These are phyloP conservation scores for Leptatherina wallacei DNA, from an alignment of 2,797 vertebrate species.

Conservation along the genomic window DNA sequence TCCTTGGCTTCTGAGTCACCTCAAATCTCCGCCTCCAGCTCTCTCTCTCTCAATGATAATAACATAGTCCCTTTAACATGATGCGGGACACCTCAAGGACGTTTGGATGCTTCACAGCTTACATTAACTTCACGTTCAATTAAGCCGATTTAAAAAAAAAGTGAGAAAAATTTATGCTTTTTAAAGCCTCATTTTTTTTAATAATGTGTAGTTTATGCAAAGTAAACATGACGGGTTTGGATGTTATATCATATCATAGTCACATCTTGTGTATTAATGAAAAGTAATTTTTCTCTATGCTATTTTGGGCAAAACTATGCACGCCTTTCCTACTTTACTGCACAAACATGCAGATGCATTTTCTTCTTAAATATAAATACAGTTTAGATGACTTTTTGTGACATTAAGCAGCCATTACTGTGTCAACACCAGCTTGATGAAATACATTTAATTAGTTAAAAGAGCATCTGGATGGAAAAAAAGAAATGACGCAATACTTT, in stretches of 20 bases:
- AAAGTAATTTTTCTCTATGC: slow-evolving; percentile 4
- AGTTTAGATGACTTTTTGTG: slow-evolving; percentile 10
- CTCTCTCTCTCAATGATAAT: slow-evolving; percentile 49
- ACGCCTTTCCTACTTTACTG: background rate
- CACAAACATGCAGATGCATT: background rate
- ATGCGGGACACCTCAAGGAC: slow-evolving; percentile 58
- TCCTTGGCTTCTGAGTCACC: slow-evolving; percentile 60
- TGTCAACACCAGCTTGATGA: background rate
- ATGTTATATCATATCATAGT: slow-evolving; percentile 1
- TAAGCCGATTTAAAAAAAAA: slow-evolving; percentile 14
- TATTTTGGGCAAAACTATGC: too few species aligned
- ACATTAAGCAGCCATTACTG: slow-evolving; percentile 14
- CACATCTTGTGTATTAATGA: background rate
- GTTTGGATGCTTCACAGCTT: slow-evolving; percentile 28
- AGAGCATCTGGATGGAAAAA: slow-evolving; percentile 1
- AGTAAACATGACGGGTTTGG: slow-evolving; percentile 7
- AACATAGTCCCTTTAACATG: slow-evolving; percentile 26
- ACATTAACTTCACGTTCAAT: slow-evolving; percentile 32
- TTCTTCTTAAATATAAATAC: background rate
- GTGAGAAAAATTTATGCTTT: background rate
- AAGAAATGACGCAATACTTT: background rate
- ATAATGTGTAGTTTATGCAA: slow-evolving; percentile 8
- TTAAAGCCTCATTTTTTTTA: slow-evolving; percentile 9
- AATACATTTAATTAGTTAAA: background rate
- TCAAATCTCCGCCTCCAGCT: slow-evolving; percentile 53